Percentiles rank a stretch among this genome's conserved stretches.
Evolutionary conservation across 2,113 vertebrate species (phyloP).

Genomic region (Oreocharis arfaki): DNA sequence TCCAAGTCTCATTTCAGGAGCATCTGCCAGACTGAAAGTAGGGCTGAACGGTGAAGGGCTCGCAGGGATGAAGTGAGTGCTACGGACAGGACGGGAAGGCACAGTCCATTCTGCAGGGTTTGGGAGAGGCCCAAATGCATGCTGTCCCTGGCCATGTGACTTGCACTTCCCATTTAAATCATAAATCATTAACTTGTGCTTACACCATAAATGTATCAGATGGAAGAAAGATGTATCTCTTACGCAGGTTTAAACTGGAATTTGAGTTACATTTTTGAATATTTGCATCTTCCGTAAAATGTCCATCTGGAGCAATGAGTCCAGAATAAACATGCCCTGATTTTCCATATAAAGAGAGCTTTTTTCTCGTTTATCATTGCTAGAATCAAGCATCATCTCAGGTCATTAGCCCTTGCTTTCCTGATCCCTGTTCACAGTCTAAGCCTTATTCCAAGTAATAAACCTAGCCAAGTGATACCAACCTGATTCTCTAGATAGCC

Average conservation of each 20-base stretch:
- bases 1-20: not conserved
- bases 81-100: not conserved
- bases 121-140: not conserved
- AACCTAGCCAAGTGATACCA: not conserved
- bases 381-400: not conserved
- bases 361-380: not conserved
- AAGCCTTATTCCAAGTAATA: not conserved
- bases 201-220: not conserved
- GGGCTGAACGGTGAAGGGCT: not conserved
- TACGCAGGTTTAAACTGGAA: not conserved
- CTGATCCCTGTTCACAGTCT: not conserved
- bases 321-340: not conserved
- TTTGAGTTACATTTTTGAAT: not conserved
- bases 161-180: fast-evolving
- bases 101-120: not conserved
- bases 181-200: not conserved
- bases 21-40: not conserved
- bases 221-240: not conserved
- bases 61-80: fast-evolving
- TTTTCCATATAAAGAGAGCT: not conserved
- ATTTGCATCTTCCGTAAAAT: not conserved
- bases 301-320: not conserved
- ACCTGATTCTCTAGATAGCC: not conserved
- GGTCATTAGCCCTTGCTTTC: not conserved
- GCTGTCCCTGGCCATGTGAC: not conserved